Evolutionary conservation across 2,113 vertebrate species (phyloP), one percentile per base, ranked within the genome.

Genomic region (Cryptomyrus ogoouensis): DNA sequence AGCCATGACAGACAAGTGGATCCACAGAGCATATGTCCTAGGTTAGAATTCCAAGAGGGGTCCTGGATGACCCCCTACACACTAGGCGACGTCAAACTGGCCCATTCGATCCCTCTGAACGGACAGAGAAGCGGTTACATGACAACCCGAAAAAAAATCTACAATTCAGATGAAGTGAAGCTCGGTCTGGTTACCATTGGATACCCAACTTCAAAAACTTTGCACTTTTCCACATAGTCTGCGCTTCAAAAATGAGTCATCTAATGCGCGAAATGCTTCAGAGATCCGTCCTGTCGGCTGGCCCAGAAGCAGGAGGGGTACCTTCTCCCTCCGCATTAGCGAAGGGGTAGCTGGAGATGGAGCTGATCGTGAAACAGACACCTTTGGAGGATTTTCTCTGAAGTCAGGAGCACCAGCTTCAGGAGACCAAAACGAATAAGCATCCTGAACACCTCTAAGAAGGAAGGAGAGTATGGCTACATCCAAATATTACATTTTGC

Each of bases 191-290:
- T 90, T 90, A 85, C 89, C 84, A 87, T 90, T 87, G 89, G 89
- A 87, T 90, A 90, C 89, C 44, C 84, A 89, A 85, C 77, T 89
- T 85, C 21, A 21, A 44, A 89, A 89, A 85, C 77, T 85, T 27
- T 83, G 47, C 49, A 83, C 70, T 83, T 83, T 56, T 62, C 89
- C 89, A 58, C 80, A 85, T 44, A 84, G 89, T 42, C 74, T 31
- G 50, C 17, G 77, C 50, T 89, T 56, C 77, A 85, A 85, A 84
- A 10, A 77, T 89, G 80, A 89, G 50, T 89, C 89, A 89, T 89
- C 80, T 47, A 47, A 84, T 27, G 89, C 83, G 53, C 77, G 62
- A 85, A 85, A 89, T 3, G 39, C 52, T 85, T 62, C n/a, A 21
- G 21, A 85, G 53, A 85, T 17, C 50, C 80, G 27, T 84, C 80